Percentiles rank a stretch among this genome's conserved stretches.
These are phyloP conservation scores for Athripsodes cinereus DNA, from an alignment of 2,888 invertebrate genomes.

Conservation along the genomic window DNA sequence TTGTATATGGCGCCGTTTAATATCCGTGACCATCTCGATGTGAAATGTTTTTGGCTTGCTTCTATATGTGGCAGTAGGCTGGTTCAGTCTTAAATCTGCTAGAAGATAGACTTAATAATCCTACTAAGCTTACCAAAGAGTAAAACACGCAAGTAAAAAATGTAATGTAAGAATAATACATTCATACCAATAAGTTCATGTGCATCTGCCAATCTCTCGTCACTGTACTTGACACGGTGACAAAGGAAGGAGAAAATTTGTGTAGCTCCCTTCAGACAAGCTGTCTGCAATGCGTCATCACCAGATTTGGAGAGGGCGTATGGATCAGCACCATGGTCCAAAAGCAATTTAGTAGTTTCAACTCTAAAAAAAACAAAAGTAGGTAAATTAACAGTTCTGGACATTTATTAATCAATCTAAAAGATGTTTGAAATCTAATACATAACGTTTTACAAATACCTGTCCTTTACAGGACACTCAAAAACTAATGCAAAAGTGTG, in stretches of 20 bases:
- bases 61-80: too few relatives aligned
- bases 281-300: constrained; percentile 84
- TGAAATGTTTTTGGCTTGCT: too few relatives aligned
- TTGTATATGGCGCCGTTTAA: too few relatives aligned
- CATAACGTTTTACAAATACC: too few relatives aligned
- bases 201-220: constrained; percentile 73
- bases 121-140: not conserved
- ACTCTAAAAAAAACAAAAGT: constrained; percentile 41
- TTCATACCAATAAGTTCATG: constrained; percentile 69
- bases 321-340: constrained; percentile 76
- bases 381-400: not conserved
- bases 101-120: not conserved
- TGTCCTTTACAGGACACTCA: too few relatives aligned
- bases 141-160: not conserved
- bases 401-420: too few relatives aligned
- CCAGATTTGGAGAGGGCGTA: constrained; percentile 70
- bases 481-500: too few relatives aligned
- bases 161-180: not conserved
- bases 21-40: too few relatives aligned
- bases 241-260: constrained; percentile 67
- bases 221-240: constrained; percentile 52
- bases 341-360: constrained; percentile 75
- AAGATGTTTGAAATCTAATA: too few relatives aligned
- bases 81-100: not conserved
- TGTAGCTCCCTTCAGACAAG: constrained; percentile 73